phyloP scores from a whole-genome alignment of 2,888 invertebrate genomes.

The Lasius platythorax region DNA sequence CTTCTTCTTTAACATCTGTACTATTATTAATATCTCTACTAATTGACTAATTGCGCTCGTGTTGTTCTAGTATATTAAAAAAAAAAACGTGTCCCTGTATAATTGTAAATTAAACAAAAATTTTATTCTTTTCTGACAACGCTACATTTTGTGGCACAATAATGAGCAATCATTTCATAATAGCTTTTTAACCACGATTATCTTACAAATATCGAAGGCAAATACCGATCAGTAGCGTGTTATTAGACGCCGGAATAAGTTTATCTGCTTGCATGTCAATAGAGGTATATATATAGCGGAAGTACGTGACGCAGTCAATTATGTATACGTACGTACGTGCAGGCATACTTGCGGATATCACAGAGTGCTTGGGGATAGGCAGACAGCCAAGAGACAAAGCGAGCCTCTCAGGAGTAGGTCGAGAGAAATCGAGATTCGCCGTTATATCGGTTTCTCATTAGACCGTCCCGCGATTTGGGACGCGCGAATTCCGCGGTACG shows the following conservation, averaged over 20 bases:
- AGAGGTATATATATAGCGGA: neutral
- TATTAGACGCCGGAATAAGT: constrained; percentile 24
- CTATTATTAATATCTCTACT: no score
- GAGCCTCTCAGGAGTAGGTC: constrained; percentile 66
- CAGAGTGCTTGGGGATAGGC: constrained; percentile 62
- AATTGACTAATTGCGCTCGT: no score
- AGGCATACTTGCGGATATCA: constrained; percentile 39
- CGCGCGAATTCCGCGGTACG: constrained; percentile 51
- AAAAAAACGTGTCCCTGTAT: neutral
- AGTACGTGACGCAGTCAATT: neutral
- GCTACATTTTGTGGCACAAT: neutral
- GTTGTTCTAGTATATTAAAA: no score
- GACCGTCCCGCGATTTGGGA: constrained; percentile 59
- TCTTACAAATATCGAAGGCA: neutral
- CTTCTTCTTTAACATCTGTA: no score
- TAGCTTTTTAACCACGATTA: neutral
- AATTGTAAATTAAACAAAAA: neutral
- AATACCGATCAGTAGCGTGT: neutral
- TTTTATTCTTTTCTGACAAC: neutral
- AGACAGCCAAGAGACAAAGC: constrained; percentile 72
- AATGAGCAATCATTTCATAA: neutral
- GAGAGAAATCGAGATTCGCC: constrained; percentile 63
- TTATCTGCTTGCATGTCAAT: constrained; percentile 30
- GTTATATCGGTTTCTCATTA: constrained; percentile 75
- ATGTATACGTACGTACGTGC: constrained; percentile 3